Base-by-base conservation (phyloP, 2,113 vertebrate genomes). In the Burhinus oedicnemus region DNA sequence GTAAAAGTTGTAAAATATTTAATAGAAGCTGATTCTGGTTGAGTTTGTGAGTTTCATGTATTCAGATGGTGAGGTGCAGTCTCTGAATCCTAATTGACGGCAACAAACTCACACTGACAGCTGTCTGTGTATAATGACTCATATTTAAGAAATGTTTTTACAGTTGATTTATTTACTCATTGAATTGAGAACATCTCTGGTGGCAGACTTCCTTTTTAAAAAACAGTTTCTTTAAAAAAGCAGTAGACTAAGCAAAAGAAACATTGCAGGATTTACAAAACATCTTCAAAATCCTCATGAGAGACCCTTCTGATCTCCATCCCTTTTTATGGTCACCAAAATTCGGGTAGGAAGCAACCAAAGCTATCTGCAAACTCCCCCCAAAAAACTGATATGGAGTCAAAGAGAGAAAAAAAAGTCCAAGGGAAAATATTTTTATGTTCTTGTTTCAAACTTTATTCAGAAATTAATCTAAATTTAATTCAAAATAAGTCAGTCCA, bases 1-100 rank as follows among this genome's bases (percentile, higher is more conserved):
- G 38, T 75, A 32, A n/a, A 92, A 77, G 79, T 38, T 88, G 70
- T 92, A 94, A 96, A 96, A 85, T 79, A 83, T 96, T 96, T 93
- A 88, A 92, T 62, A 51, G 66, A 87, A 80, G 55, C 89, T 96
- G 93, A 79, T 75, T 96, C 0, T 0, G 42, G 34, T 23, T 57
- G 78, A 72, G 12, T 90, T 89, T 85, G 52, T 0, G 1, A 62
- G 22, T 88, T 93, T 91, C 71, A 58, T 62, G 71, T 62, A 51
- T 88, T 96, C 96, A 94, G 95, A 90, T 90, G 90, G 79, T 70
- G 92, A 93, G 45, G 54, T 18, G 15, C 84, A 88, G 54, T 51
- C 58, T 84, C 77, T 90, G 75, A 62, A 92, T 94, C 79, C 36
- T 93, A 96, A 93, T 38, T 91, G 89, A 82, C 1, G 4, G 62